Evolutionary conservation across 2,113 vertebrate genomes (phyloP).

Genomic region (Dromiciops gliroides): DNA sequence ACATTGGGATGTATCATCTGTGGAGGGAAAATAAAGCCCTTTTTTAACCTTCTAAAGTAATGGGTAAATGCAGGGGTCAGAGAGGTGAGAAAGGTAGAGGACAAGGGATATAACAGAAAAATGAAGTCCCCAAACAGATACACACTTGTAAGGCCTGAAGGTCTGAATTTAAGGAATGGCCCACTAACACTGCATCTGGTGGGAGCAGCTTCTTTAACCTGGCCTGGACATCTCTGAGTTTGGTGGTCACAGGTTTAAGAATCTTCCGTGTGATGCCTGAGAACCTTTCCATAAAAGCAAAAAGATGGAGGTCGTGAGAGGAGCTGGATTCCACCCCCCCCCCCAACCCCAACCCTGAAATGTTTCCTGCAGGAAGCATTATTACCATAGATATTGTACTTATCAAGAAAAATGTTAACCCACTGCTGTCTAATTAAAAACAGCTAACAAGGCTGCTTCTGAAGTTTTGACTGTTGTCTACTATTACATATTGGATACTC

Average conservation of each 20-base stretch:
- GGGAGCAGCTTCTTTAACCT: conserved; percentile 87
- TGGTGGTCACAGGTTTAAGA: conserved; percentile 87
- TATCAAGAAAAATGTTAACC: not conserved
- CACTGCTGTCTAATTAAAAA: not conserved
- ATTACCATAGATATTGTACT: not conserved
- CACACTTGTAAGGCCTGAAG: conserved; percentile 90
- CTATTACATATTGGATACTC: not conserved
- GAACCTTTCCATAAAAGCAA: conserved; percentile 85
- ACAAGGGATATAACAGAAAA: not conserved
- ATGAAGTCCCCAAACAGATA: conserved; percentile 45
- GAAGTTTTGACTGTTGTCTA: not conserved
- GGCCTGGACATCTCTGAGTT: conserved; percentile 87
- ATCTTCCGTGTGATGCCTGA: conserved; percentile 90
- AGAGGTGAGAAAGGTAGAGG: not conserved
- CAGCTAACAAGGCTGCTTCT: not conserved
- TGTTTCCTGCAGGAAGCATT: not conserved
- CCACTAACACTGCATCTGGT: conserved; percentile 91
- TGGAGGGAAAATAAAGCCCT: conserved; percentile 65
- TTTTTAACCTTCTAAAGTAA: conserved; percentile 31
- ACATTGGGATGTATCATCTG: conserved; percentile 92
- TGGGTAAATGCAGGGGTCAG: not conserved
- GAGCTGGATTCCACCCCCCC: conserved; percentile 37
- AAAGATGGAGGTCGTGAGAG: conserved; percentile 28
- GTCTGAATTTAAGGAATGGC: conserved; percentile 91
- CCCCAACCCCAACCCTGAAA: not conserved